Base-by-base conservation (phyloP, 2,888 invertebrate genomes). In the Halictus ligatus region DNA sequence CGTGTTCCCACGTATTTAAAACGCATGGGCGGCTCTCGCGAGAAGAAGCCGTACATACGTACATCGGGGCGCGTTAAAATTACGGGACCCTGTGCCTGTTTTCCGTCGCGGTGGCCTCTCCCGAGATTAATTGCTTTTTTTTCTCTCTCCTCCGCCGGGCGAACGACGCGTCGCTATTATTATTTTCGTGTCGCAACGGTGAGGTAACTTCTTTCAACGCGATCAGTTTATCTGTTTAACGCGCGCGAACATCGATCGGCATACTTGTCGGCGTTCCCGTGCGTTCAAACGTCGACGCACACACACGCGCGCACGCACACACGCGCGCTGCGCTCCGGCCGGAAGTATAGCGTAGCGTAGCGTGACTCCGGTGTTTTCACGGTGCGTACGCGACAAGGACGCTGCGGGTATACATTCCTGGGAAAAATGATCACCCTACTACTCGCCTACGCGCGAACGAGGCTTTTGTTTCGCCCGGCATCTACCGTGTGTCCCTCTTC, bases 301-400 rank as follows among this genome's bases (percentile, higher is more conserved):
- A 86, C 86, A 10, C 18, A 6, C 29, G 35, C 18, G 79, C 75
- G 85, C 87, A 15, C 29, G 60, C 67, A 83, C 75, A 86, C 86
- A 10, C 18, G 2, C 29, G 35, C 18, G 79, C 75, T n/a, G 85
- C 87, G 15, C 29, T n/a, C n/a, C n/a, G n/a, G n/a, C 94, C 93
- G 94, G 94, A 94, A 92, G 94, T 87, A 90, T 94, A 94, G 91
- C 93, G 92, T 94, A 94, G 92, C 95, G 94, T 94, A 94, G 92
- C 95, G 94, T 94, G 94, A 94, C 93, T 94, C 95, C 95, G 95
- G 94, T 94, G 75, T 81, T 85, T 86, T 80, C 74, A 73, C 69
- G 80, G 74, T 64, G 58, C 25, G 35, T 87, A 87, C 60, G 29
- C 43, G n/a, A 35, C n/a, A 58, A 73, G 35, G 46, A 76, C 25